phyloP scores from a whole-genome alignment of 2,797 vertebrate species.

The Pogonophryne albipinna region DNA sequence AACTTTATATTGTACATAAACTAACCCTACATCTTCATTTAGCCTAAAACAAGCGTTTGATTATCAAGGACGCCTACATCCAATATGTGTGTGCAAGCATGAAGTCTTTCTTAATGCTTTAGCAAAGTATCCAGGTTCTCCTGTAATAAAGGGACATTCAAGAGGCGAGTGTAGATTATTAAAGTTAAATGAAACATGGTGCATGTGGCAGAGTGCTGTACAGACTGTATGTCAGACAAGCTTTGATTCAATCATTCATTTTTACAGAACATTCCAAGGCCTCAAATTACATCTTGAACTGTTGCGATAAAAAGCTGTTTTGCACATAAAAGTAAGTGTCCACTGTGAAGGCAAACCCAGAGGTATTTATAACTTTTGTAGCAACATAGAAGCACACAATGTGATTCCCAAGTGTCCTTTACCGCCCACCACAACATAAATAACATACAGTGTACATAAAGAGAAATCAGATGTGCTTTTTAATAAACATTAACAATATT shows the following conservation, averaged over 20 bases:
- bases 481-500: constrained; percentile 36
- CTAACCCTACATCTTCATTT: constrained; percentile 54
- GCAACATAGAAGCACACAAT: constrained; percentile 36
- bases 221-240: constrained; percentile 48
- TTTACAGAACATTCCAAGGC: constrained; percentile 68
- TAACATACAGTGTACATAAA: constrained; percentile 37
- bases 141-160: constrained; percentile 59
- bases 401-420: constrained; percentile 34
- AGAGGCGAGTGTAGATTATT: constrained; percentile 40
- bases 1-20: constrained; percentile 42
- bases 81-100: constrained; percentile 44
- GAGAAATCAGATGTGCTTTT: constrained; percentile 41
- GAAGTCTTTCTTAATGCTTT: constrained; percentile 15
- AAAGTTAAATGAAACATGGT: constrained; percentile 42
- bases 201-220: constrained; percentile 36
- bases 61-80: constrained; percentile 56
- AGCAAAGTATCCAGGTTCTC: constrained; percentile 39
- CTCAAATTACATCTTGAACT: constrained; percentile 59
- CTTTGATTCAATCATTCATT: constrained; percentile 37
- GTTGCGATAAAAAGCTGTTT: constrained; percentile 48
- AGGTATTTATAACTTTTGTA: constrained; percentile 61
- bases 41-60: constrained; percentile 52
- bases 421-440: constrained; percentile 56
- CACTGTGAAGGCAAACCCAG: constrained; percentile 60
- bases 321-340: constrained; percentile 42